A percentile compares a stretch with the other conserved stretches of the same genome.
These are phyloP conservation scores for Corticium candelabrum DNA, from an alignment of 37 sponge, comb jelly and placozoan genomes.

Conservation along the genomic window DNA sequence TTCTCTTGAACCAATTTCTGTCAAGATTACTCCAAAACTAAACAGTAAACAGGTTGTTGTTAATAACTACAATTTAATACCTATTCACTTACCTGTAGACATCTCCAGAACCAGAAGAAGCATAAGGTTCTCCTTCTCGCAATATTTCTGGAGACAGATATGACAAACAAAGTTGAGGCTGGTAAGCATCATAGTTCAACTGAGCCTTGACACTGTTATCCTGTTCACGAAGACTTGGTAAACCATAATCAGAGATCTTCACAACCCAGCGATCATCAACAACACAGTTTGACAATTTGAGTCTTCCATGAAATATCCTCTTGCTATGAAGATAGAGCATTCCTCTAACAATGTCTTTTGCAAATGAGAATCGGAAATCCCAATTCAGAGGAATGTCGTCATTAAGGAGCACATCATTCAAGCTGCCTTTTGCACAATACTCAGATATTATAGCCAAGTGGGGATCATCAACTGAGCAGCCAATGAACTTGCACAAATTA, in stretches of 20 bases:
- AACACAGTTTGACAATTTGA: constrained; percentile 76
- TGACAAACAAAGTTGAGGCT: not conserved
- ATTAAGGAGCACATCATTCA: constrained; percentile 85
- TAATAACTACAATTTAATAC: too few species aligned
- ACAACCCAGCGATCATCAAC: constrained; percentile 89
- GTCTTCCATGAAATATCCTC: constrained; percentile 51
- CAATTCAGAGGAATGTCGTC: constrained; percentile 87
- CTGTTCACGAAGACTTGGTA: not conserved
- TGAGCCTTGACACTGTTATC: not conserved
- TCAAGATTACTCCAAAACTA: constrained; percentile 60
- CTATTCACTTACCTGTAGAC: too few species aligned
- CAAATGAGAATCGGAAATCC: constrained; percentile 84
- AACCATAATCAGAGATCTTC: constrained; percentile 42
- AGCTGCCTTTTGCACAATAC: constrained; percentile 85
- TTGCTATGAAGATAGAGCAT: constrained; percentile 69
- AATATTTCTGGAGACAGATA: not conserved
- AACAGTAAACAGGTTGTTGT: too few species aligned
- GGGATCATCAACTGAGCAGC: constrained; percentile 29
- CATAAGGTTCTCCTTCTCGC: not conserved
- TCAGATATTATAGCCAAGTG: constrained; percentile 61
- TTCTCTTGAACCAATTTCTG: constrained; percentile 30
- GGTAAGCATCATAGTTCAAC: not conserved
- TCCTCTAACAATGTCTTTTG: constrained; percentile 67
- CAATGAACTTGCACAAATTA: constrained; percentile 81
- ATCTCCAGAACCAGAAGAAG: constrained; percentile 17